phyloP scores from a whole-genome alignment of 1,140 invertebrate species.

The Globodera rostochiensis region DNA sequence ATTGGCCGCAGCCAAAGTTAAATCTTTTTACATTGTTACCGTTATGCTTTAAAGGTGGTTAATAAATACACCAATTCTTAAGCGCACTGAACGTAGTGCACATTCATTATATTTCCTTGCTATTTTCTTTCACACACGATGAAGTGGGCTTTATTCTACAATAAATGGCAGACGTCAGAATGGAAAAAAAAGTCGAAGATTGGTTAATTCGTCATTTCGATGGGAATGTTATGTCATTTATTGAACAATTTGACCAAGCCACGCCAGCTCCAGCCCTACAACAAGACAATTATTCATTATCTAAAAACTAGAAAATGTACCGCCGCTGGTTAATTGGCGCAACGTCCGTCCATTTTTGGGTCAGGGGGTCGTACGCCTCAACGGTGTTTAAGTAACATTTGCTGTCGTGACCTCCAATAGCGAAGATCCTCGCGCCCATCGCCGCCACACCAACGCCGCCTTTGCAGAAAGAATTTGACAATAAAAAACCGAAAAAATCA shows the following conservation, averaged over 20 bases:
- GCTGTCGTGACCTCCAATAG: constrained; percentile 69
- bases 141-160: too few relatives aligned
- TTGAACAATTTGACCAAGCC: constrained; percentile 71
- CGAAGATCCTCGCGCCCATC: constrained; percentile 65
- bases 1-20: background rate
- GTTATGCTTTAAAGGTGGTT: background rate
- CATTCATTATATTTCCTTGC: too few relatives aligned
- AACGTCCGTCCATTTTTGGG: constrained; percentile 65
- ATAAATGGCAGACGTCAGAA: background rate
- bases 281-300: background rate
- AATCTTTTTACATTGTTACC: background rate
- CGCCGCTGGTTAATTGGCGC: constrained; percentile 60
- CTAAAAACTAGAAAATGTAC: constrained; percentile 43
- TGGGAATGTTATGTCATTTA: constrained; percentile 19
- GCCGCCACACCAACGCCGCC: constrained; percentile 56
- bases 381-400: constrained; percentile 67
- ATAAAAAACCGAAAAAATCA: constrained; percentile 29
- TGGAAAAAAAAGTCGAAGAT: background rate
- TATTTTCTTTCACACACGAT: too few relatives aligned
- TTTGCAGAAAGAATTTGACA: constrained; percentile 11
- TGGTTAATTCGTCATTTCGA: background rate
- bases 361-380: constrained; percentile 66
- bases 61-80: too few relatives aligned
- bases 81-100: too few relatives aligned
- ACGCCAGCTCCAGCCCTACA: constrained; percentile 51